These are phyloP conservation scores for Thermophis baileyi DNA, from an alignment of 2,113 vertebrate genomes.

Conservation along the genomic window DNA sequence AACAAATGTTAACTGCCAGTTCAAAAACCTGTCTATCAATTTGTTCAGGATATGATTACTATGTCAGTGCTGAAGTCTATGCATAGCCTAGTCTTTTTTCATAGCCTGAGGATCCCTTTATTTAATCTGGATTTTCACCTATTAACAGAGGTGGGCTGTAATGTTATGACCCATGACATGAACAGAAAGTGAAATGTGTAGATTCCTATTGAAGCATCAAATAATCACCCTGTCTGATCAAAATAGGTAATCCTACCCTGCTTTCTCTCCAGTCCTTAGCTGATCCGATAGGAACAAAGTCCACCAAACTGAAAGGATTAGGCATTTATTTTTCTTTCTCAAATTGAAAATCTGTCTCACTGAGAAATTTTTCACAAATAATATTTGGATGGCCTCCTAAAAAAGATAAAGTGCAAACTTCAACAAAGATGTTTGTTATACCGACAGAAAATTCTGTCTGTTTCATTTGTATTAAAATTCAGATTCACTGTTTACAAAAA, in stretches of 20 bases:
- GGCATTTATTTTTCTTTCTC: neutral
- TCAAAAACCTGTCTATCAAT: neutral
- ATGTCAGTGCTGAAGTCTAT: neutral
- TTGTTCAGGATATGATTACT: neutral
- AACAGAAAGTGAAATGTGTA: neutral
- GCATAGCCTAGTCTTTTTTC: neutral
- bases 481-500: neutral
- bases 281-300: neutral
- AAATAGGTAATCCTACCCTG: neutral
- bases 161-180: neutral
- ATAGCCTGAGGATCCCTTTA: neutral
- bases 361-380: neutral
- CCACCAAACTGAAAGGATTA: neutral
- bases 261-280: neutral
- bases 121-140: neutral
- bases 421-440: neutral
- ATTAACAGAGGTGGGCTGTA: neutral
- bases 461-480: neutral
- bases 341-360: neutral
- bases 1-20: neutral
- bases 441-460: neutral
- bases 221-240: neutral
- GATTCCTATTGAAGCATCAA: neutral
- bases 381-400: neutral
- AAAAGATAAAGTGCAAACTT: neutral